Conservation (phyloP, 2,797 vertebrate genomes). For the Sebastes aleutianus region DNA sequence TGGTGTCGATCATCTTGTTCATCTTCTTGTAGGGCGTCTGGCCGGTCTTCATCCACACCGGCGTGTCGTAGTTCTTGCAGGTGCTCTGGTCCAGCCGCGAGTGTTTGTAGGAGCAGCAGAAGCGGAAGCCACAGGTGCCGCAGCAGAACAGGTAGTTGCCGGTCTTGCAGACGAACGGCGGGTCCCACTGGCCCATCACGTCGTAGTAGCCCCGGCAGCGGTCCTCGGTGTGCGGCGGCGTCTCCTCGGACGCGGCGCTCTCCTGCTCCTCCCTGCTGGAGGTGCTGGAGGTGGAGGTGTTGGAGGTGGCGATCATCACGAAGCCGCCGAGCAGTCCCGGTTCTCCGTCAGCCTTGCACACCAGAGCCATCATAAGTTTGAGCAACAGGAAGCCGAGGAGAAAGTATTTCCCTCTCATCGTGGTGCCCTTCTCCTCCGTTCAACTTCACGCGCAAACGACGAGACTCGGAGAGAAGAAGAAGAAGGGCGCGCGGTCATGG, state of each 20-base stretch:
- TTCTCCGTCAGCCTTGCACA: slow-evolving; percentile 94
- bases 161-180: slow-evolving; percentile 94
- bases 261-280: slow-evolving; percentile 77
- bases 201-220: slow-evolving; percentile 95
- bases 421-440: slow-evolving; percentile 60
- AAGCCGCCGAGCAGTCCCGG: slow-evolving; percentile 91
- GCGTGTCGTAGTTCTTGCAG: slow-evolving; percentile 96
- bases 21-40: slow-evolving; percentile 91
- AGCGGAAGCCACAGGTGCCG: slow-evolving; percentile 99
- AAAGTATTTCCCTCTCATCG: slow-evolving; percentile 83
- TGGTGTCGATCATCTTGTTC: slow-evolving; percentile 89
- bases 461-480: slow-evolving; percentile 42
- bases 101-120: slow-evolving; percentile 94
- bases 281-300: slow-evolving; percentile 79
- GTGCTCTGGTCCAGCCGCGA: slow-evolving; percentile 93
- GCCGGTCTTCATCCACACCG: slow-evolving; percentile 92
- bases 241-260: slow-evolving; percentile 83
- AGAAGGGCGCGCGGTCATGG: slow-evolving; percentile 62
- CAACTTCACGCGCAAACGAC: slow-evolving; percentile 68
- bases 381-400: slow-evolving; percentile 91
- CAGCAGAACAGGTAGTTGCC: slow-evolving; percentile 96
- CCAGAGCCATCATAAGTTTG: slow-evolving; percentile 89
- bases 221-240: slow-evolving; percentile 88
- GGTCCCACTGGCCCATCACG: slow-evolving; percentile 99
- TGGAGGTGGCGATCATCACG: slow-evolving; percentile 91